Percentiles rank a stretch among this genome's conserved stretches.
phyloP scores from a whole-genome alignment of 2,797 vertebrate genomes.

The Betta splendens region DNA sequence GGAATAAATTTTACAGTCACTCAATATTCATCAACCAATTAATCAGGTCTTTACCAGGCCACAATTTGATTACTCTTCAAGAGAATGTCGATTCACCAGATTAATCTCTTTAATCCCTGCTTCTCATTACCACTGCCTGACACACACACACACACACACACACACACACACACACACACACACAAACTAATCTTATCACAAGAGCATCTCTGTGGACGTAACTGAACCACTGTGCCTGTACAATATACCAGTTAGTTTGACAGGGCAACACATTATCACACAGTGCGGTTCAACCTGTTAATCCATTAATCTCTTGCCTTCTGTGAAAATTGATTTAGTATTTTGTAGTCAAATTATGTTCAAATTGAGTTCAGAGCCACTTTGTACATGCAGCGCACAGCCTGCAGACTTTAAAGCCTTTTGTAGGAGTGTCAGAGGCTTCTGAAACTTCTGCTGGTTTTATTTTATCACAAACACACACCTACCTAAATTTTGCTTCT shows the following conservation, averaged over 20 bases:
- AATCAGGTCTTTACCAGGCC: constrained; percentile 39
- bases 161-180: constrained; percentile 24
- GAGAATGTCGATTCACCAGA: constrained; percentile 38
- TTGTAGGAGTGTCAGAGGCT: constrained; percentile 13
- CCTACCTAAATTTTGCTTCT: constrained; percentile 66
- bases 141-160: background rate
- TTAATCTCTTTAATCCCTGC: constrained; percentile 54
- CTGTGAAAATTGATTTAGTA: constrained; percentile 62
- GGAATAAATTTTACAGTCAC: constrained; percentile 36
- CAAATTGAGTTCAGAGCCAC: background rate
- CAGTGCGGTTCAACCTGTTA: constrained; percentile 74
- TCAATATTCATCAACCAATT: constrained; percentile 68
- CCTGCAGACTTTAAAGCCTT: constrained; percentile 39
- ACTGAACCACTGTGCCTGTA: constrained; percentile 4
- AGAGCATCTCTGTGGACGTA: constrained; percentile 30
- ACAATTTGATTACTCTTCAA: constrained; percentile 47
- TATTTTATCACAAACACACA: constrained; percentile 36
- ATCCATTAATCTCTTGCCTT: constrained; percentile 67
- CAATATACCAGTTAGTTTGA: constrained; percentile 5
- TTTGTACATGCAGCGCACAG: constrained; percentile 7
- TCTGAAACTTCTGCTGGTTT: constrained; percentile 19
- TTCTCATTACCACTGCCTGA: constrained; percentile 14
- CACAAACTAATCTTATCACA: constrained; percentile 30
- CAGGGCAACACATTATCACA: too few species aligned
- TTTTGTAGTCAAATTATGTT: too few species aligned